phyloP scores from a whole-genome alignment of 2,113 vertebrate genomes.

The Helogale parvula region DNA sequence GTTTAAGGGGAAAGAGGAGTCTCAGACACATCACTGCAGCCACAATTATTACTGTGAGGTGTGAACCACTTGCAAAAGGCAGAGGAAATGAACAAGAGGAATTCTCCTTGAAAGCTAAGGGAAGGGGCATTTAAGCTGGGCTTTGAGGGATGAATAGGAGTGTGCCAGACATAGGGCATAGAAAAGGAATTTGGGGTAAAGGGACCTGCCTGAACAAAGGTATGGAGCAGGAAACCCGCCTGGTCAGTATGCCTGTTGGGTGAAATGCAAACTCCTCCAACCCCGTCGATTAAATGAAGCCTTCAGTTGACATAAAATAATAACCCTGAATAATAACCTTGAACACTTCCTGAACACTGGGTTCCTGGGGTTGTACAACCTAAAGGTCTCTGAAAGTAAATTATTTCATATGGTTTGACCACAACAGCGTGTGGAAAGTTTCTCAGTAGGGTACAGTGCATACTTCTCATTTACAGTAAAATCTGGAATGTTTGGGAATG shows the following conservation, averaged over 20 bases:
- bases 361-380: neutral
- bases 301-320: neutral
- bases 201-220: neutral
- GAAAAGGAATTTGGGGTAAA: neutral
- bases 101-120: neutral
- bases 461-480: constrained; percentile 51
- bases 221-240: neutral
- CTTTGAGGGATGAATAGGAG: neutral
- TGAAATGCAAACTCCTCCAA: neutral
- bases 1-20: neutral
- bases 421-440: constrained; percentile 23
- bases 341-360: neutral
- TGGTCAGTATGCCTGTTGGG: neutral
- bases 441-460: constrained; percentile 34
- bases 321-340: no score
- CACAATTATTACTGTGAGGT: no score
- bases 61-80: neutral
- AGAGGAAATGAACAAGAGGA: neutral
- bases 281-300: neutral
- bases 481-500: constrained; percentile 47
- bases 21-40: neutral
- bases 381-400: neutral
- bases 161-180: neutral
- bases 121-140: neutral
- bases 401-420: constrained; percentile 6